Percentiles rank a stretch among this genome's conserved stretches.
phyloP scores from a whole-genome alignment of 2,797 vertebrate genomes.

The Pseudochirops cupreus region DNA sequence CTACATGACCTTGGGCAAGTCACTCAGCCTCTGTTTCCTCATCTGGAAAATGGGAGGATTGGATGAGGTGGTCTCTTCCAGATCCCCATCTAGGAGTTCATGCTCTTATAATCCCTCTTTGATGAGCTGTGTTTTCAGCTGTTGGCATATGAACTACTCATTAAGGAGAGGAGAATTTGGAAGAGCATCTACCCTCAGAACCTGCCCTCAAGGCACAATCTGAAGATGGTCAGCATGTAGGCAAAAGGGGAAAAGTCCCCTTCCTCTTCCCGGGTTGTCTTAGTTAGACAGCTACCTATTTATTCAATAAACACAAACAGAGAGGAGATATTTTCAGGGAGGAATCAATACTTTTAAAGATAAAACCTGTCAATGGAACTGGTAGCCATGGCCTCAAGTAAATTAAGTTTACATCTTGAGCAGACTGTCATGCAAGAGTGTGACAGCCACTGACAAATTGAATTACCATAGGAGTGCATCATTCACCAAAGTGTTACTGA shows the following conservation, averaged over 20 bases:
- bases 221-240: slow-evolving; percentile 50
- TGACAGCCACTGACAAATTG: slow-evolving; percentile 87
- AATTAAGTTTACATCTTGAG: slow-evolving; percentile 89
- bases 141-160: neutral
- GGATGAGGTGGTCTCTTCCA: neutral
- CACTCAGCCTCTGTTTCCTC: neutral
- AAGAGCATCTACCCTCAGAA: neutral
- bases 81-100: neutral
- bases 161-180: neutral
- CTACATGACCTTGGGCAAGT: neutral
- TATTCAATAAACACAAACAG: slow-evolving; percentile 82
- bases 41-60: neutral
- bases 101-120: neutral
- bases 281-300: slow-evolving; percentile 65
- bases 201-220: neutral
- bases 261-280: slow-evolving; percentile 63
- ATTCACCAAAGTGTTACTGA: slow-evolving; percentile 89
- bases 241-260: slow-evolving; percentile 40
- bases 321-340: slow-evolving; percentile 79
- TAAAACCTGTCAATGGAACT: slow-evolving; percentile 84
- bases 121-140: neutral
- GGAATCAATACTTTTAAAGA: slow-evolving; percentile 85
- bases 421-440: slow-evolving; percentile 86
- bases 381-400: slow-evolving; percentile 84
- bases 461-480: slow-evolving; percentile 88